phyloP scores from a whole-genome alignment of 2,888 invertebrate genomes.

The Melipona beecheii region DNA sequence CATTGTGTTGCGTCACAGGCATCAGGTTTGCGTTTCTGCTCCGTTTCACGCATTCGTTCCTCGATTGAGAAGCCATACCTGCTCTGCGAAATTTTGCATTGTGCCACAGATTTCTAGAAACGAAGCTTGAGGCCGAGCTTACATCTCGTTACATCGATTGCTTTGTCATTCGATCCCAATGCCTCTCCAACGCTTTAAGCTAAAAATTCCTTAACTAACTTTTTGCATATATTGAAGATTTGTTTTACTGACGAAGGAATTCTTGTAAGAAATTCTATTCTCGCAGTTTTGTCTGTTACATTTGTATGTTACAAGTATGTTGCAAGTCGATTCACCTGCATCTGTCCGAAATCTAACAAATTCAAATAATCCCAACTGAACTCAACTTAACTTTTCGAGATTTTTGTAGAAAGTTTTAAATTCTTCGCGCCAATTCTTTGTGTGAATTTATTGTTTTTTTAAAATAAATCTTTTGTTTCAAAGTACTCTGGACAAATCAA shows the following conservation, averaged over 20 bases:
- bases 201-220: neutral
- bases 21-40: conserved; percentile 54
- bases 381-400: too few relatives aligned
- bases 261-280: neutral
- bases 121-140: conserved; percentile 19
- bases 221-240: neutral
- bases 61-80: conserved; percentile 34
- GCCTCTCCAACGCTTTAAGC: neutral
- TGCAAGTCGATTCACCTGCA: too few relatives aligned
- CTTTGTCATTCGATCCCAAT: neutral
- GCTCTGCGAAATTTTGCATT: conserved; percentile 18
- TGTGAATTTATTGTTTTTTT: too few relatives aligned
- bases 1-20: conserved; percentile 63
- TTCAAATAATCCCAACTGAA: too few relatives aligned
- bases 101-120: neutral
- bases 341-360: too few relatives aligned
- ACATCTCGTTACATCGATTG: neutral
- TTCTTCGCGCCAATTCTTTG: too few relatives aligned
- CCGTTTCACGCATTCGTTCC: conserved; percentile 2
- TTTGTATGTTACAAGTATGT: too few relatives aligned
- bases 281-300: too few relatives aligned
- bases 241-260: too few relatives aligned
- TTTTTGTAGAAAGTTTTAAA: too few relatives aligned
- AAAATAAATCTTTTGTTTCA: too few relatives aligned
- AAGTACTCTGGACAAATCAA: too few relatives aligned